Percentiles rank a stretch among this genome's conserved stretches.
Evolutionary conservation across 1,140 invertebrate species (phyloP).

Genomic region (Trichonephila inaurata): DNA sequence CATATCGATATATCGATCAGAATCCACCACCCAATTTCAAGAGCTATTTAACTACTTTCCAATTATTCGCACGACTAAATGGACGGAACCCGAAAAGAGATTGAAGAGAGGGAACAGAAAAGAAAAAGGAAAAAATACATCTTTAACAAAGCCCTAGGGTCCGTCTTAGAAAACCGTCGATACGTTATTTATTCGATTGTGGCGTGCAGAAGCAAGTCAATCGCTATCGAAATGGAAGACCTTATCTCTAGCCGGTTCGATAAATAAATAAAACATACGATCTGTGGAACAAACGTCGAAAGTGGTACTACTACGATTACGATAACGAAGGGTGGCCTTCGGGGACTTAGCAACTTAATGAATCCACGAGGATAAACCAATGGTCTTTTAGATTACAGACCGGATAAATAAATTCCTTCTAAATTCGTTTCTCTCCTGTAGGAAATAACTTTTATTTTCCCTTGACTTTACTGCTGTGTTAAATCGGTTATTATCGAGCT

Average conservation of each 20-base stretch:
- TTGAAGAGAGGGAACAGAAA: not conserved
- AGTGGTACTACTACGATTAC: slow-evolving; percentile 37
- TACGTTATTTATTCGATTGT: slow-evolving; percentile 70
- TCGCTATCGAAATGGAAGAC: slow-evolving; percentile 62
- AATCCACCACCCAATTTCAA: slow-evolving; percentile 9
- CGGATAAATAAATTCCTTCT: slow-evolving; percentile 58
- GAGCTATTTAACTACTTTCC: slow-evolving; percentile 69
- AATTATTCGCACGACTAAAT: slow-evolving; percentile 61
- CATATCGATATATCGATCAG: slow-evolving; percentile 31
- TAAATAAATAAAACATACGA: slow-evolving; percentile 68
- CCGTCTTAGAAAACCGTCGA: slow-evolving; percentile 47
- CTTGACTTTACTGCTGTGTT: not conserved
- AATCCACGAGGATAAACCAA: slow-evolving; percentile 56
- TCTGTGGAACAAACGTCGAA: slow-evolving; percentile 51
- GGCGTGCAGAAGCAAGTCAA: slow-evolving; percentile 54
- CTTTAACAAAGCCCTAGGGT: slow-evolving; percentile 39
- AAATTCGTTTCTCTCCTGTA: not conserved
- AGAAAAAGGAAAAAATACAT: not conserved
- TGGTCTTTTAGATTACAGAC: slow-evolving; percentile 55
- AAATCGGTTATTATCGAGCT: not conserved
- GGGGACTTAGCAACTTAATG: slow-evolving; percentile 62
- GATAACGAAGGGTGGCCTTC: slow-evolving; percentile 59
- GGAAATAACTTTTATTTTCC: slow-evolving; percentile 16
- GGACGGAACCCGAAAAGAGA: not conserved
- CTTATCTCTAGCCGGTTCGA: slow-evolving; percentile 66